Percentiles rank a stretch among this genome's conserved stretches.
phyloP scores from a whole-genome alignment of 2,113 vertebrate genomes.

The Ctenomys sociabilis region DNA sequence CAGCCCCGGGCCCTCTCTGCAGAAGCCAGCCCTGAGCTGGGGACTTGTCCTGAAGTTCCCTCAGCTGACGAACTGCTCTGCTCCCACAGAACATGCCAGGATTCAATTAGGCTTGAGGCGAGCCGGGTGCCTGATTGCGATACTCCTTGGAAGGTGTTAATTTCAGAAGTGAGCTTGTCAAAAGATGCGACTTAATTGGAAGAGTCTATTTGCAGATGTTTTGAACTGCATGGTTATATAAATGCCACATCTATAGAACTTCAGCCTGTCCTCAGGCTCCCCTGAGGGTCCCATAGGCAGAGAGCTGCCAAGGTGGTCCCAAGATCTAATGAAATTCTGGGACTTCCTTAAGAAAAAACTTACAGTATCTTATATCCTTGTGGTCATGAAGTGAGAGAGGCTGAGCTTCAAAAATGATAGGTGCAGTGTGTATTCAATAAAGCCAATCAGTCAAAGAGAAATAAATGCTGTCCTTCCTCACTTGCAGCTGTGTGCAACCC shows the following conservation, averaged over 20 bases:
- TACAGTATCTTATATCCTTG: neutral
- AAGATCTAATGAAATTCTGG: neutral
- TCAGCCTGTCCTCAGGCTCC: neutral
- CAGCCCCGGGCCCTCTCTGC: accelerated
- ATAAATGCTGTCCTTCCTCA: neutral
- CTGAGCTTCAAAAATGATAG: neutral
- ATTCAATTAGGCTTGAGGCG: conserved; percentile 51
- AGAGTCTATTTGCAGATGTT: conserved; percentile 48
- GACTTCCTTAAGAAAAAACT: neutral
- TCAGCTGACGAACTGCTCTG: neutral
- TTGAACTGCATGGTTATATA: neutral
- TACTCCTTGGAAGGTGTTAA: conserved; percentile 54
- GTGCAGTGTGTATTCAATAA: neutral
- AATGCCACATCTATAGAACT: neutral
- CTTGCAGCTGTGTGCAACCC: neutral
- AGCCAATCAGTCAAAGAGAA: neutral
- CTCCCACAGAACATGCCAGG: neutral
- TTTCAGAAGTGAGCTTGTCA: conserved; percentile 65
- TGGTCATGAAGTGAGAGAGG: neutral
- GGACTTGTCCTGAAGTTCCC: neutral
- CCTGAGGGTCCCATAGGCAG: neutral
- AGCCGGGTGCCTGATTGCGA: conserved; percentile 68
- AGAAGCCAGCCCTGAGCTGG: accelerated
- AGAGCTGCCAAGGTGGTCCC: neutral
- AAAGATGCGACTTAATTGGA: conserved; percentile 68